Conservation (phyloP, 2,113 vertebrate species). For the Cynocephalus volans region DNA sequence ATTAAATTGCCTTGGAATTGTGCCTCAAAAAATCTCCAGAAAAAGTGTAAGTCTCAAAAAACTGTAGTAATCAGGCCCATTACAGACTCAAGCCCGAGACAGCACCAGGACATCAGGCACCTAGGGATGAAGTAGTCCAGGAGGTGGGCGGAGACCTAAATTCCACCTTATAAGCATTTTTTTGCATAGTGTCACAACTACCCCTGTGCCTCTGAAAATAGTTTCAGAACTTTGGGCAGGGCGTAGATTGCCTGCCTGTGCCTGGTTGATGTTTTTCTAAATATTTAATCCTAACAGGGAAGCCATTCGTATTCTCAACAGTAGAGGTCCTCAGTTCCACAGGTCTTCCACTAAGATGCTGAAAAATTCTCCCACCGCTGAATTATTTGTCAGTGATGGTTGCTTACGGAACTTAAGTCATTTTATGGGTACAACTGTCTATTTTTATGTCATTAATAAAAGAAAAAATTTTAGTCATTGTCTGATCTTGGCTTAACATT, state of each 20-base stretch:
- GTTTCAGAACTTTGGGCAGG: background rate
- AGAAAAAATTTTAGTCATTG: slow-evolving; percentile 50
- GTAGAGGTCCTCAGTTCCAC: slow-evolving; percentile 89
- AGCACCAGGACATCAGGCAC: background rate
- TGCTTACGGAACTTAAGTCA: slow-evolving; percentile 63
- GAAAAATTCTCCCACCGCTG: background rate
- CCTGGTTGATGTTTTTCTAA: background rate
- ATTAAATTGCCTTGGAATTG: background rate
- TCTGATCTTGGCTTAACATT: slow-evolving; percentile 65
- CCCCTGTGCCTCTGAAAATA: background rate
- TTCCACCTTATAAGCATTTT: background rate
- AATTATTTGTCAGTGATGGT: slow-evolving; percentile 63
- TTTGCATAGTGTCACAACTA: background rate
- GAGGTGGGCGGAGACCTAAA: background rate
- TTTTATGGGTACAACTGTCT: slow-evolving; percentile 63
- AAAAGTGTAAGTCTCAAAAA: background rate
- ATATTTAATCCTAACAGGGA: background rate
- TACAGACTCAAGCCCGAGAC: background rate
- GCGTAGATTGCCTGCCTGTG: no score
- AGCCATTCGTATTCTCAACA: slow-evolving; percentile 80
- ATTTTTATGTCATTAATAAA: slow-evolving; percentile 73
- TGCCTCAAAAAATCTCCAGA: background rate
- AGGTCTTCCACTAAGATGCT: slow-evolving; percentile 64
- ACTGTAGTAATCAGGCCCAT: background rate
- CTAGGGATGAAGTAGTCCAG: background rate